Evolutionary conservation across 2,797 vertebrate species (phyloP).

Genomic region (Craterocephalus amniculus): DNA sequence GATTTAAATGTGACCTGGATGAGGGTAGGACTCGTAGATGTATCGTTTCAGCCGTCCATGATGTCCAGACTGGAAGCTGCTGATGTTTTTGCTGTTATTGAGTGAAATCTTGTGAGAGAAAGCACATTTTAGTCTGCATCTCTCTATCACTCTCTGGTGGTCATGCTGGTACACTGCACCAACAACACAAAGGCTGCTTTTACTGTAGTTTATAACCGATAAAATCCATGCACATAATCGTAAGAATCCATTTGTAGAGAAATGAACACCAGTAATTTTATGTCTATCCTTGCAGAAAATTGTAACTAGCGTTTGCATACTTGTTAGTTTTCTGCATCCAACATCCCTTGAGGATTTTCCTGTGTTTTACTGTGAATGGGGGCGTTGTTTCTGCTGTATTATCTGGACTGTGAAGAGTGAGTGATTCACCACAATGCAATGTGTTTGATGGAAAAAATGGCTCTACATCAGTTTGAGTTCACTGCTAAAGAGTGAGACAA

Average conservation of each 20-base stretch:
- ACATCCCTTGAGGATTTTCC: constrained; percentile 32
- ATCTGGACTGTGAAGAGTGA: constrained; percentile 64
- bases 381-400: constrained; percentile 56
- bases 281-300: constrained; percentile 21
- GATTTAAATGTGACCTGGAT: constrained; percentile 46
- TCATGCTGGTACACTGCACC: constrained; percentile 49
- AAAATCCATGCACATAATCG: constrained; percentile 12
- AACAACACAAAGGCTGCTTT: constrained; percentile 19
- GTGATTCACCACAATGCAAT: constrained; percentile 71
- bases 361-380: constrained; percentile 71
- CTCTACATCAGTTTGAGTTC: constrained; percentile 11
- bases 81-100: constrained; percentile 16
- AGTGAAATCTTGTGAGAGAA: background rate
- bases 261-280: constrained; percentile 23
- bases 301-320: constrained; percentile 32
- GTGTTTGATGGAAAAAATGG: constrained; percentile 31
- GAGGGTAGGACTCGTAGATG: background rate
- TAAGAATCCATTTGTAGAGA: constrained; percentile 22
- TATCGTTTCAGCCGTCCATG: constrained; percentile 20
- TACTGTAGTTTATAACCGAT: constrained; percentile 8
- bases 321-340: constrained; percentile 31
- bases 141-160: constrained; percentile 67
- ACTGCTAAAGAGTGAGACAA: constrained; percentile 2
- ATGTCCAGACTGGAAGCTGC: constrained; percentile 15
- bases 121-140: background rate